phyloP scores from a whole-genome alignment of 2,888 invertebrate species.

The Sycophila texana region DNA sequence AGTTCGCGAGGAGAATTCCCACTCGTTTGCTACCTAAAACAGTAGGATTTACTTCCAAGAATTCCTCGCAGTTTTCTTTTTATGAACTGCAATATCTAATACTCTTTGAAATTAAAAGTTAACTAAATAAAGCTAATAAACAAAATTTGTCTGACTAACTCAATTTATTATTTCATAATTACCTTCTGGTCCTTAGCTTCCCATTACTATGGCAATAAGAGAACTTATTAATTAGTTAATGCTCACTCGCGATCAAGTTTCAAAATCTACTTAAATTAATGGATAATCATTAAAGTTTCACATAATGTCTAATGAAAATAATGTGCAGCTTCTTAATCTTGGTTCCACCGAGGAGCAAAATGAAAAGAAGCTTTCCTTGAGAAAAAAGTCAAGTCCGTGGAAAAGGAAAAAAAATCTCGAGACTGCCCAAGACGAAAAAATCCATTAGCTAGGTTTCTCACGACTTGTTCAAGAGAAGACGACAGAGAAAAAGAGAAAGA shows the following conservation, averaged over 20 bases:
- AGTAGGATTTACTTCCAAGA: conserved; percentile 3
- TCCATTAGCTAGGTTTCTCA: conserved; percentile 52
- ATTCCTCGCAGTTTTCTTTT: neutral
- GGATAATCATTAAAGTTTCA: too few species aligned
- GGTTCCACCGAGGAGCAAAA: too few species aligned
- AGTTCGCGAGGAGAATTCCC: neutral
- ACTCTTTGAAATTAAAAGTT: neutral
- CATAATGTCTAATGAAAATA: too few species aligned
- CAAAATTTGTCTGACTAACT: too few species aligned
- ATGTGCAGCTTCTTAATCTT: too few species aligned
- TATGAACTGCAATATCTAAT: conserved; percentile 6
- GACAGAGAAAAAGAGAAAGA: conserved; percentile 7
- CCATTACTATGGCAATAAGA: too few species aligned
- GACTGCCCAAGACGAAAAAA: conserved; percentile 47
- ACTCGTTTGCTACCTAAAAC: conserved; percentile 21
- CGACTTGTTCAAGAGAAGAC: conserved; percentile 18
- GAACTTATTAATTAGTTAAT: too few species aligned
- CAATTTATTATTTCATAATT: too few species aligned
- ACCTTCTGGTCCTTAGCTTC: too few species aligned
- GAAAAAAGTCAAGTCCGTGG: neutral
- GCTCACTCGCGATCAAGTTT: too few species aligned
- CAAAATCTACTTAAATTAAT: too few species aligned
- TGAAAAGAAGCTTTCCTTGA: neutral
- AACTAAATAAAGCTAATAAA: too few species aligned
- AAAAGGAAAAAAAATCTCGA: conserved; percentile 7